Conservation (phyloP, 2,888 invertebrate genomes). For the Graphium colonna region DNA sequence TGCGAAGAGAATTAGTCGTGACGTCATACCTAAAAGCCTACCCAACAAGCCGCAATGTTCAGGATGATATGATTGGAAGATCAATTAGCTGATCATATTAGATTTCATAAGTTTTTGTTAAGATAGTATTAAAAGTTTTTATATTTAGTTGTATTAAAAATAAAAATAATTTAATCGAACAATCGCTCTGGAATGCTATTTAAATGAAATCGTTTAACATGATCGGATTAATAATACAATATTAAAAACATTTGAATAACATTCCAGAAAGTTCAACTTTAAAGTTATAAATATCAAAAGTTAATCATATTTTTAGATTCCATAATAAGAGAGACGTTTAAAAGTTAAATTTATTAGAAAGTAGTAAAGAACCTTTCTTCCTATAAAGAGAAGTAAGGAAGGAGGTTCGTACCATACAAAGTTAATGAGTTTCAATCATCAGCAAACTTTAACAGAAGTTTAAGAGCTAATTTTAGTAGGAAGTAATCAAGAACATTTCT, state of each 20-base stretch:
- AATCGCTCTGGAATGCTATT: conserved; percentile 10
- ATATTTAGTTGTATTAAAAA: conserved; percentile 10
- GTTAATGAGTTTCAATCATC: too few relatives aligned
- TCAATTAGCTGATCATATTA: background rate
- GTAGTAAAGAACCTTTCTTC: too few relatives aligned
- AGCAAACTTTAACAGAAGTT: too few relatives aligned
- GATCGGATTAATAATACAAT: background rate
- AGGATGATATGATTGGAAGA: conserved; percentile 7
- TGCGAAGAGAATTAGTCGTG: conserved; percentile 35
- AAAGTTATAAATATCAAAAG: conserved; percentile 5
- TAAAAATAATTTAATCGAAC: conserved; percentile 2
- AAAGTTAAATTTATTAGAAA: too few relatives aligned
- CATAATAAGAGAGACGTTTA: too few relatives aligned
- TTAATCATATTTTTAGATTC: conserved; percentile 23
- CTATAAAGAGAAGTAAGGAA: too few relatives aligned
- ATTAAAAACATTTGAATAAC: conserved; percentile 9
- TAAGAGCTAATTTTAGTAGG: too few relatives aligned
- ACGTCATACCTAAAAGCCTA: conserved; percentile 1
- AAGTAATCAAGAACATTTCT: too few relatives aligned
- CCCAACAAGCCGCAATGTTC: conserved; percentile 4
- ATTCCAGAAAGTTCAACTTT: conserved; percentile 8
- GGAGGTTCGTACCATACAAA: too few relatives aligned
- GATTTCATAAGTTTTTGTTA: background rate
- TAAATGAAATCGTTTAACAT: background rate
- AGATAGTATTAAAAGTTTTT: background rate